Base-by-base conservation (phyloP, 2,888 invertebrate species). In the Perizoma affinitatum region DNA sequence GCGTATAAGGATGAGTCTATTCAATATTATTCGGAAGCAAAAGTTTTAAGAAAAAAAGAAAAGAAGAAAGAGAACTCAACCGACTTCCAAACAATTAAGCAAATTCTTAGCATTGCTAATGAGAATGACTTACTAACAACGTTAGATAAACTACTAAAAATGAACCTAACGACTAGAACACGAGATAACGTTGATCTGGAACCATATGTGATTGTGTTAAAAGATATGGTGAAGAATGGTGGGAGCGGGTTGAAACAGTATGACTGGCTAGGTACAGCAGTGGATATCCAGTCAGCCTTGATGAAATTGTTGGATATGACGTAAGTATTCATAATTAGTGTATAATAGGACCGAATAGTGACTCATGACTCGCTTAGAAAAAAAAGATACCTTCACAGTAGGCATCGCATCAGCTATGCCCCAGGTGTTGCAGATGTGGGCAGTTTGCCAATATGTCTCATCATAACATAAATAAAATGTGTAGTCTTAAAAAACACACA, bases 201-300 rank as follows among this genome's bases (percentile, higher is more conserved):
- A 0, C 59, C 70, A 0, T 77, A 78, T 58, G 36, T 79, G 5
- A 65, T 64, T 11, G 85, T 84, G 0, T 59, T 90, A 4, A 73
- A 65, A n/a, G 83, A 88, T 66, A 75, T 87, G 76, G 65, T 90
- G 8, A 42, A 68, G 0, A 60, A 63, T 11, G 69, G 85, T 8
- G 77, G 74, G 38, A 71, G 69, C 8, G 78, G 70, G 0, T 69
- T 90, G 4, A 52, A 66, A 0, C 68, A 80, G 38, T 91, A 86
- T 41, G 79, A 86, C 63, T 91, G 90, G 90, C 63, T 90, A 4
- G 70, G 74, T 0, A 81, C 84, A 0, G 75, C 88, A 0, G 85
- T 90, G 0, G 82, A 88, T 38, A 68, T 90, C 11, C 78, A 77
- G 48, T 69, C 85, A 0, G 84, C 82, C 0, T 58, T 88, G 6